Base-by-base conservation (phyloP, 2,888 invertebrate species). In the Crepidodera aurea region DNA sequence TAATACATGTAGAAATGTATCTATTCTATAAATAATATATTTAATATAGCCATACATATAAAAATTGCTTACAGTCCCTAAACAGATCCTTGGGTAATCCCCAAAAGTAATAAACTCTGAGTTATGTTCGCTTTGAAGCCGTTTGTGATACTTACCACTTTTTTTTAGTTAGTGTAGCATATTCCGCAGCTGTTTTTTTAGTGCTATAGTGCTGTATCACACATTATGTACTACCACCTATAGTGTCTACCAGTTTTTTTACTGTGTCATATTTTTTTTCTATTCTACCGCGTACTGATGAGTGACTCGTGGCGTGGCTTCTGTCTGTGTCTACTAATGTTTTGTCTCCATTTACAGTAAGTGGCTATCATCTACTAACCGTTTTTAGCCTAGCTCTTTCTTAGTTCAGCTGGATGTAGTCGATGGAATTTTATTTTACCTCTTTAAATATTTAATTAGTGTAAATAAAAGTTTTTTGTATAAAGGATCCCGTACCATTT, bases 301-400 rank as follows among this genome's bases (percentile, higher is more conserved):
- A 69, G 67, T 66, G 66, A 65, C 29, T 48, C 63, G 61, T 66
- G 40, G 60, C 64, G 64, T 63, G 79, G 79, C 79, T 80, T 80
- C 79, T 80, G 79, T 80, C 75, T 80, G 72, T 80, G 80, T 80
- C 79, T 79, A 80, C 79, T 80, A 79, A 80, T 80, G 79, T 78
- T 71, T 77, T 78, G 78, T 78, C 78, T 78, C 77, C 78, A 78
- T 78, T 70, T 77, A 76, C 75, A 78, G 78, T 79, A 79, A 79
- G 79, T 79, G 76, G 74, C 75, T 77, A 75, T 72, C 75, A 76
- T 75, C 71, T 76, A 77, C 77, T 78, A 78, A 78, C 77, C 60
- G 22, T 37, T 62, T 63, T 62, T 48, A 50, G 62, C 48, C 48
- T 51, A 63, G 34, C 42, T 39, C 13, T 29, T 34, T 32, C 19